phyloP scores from a whole-genome alignment of 2,113 vertebrate species.

The Carassius auratus region DNA sequence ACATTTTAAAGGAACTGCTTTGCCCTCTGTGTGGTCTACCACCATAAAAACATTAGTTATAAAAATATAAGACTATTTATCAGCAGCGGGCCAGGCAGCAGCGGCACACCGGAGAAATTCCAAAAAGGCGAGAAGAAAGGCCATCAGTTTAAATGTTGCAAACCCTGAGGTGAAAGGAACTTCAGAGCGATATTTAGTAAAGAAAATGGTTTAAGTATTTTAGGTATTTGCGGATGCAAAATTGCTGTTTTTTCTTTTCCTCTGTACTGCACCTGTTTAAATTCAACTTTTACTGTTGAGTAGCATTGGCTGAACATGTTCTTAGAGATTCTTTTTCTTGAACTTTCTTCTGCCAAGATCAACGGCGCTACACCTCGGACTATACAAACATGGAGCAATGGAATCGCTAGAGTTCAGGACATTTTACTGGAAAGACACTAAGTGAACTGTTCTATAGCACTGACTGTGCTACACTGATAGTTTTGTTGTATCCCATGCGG shows the following conservation, averaged over 20 bases:
- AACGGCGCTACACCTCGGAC: too few species aligned
- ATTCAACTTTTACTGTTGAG: background rate
- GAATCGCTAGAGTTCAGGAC: too few species aligned
- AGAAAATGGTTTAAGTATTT: background rate
- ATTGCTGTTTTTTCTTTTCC: background rate
- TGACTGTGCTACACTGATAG: too few species aligned
- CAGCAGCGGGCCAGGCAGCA: conserved; percentile 30
- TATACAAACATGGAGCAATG: too few species aligned
- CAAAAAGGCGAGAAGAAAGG: conserved; percentile 13
- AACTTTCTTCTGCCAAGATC: too few species aligned
- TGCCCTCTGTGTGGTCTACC: conserved; percentile 54
- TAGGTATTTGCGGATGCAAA: background rate
- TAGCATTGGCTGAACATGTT: too few species aligned
- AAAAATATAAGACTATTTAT: conserved; percentile 54
- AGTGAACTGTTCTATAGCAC: too few species aligned
- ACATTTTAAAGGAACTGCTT: conserved; percentile 61
- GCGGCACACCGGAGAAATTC: background rate
- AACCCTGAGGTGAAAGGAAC: conserved; percentile 18
- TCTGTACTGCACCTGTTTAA: background rate
- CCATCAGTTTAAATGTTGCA: conserved; percentile 20
- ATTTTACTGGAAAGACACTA: too few species aligned
- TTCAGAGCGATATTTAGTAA: background rate
- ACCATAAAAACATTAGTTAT: conserved; percentile 62
- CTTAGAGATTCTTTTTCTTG: too few species aligned
- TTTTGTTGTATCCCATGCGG: too few species aligned